phyloP scores from a whole-genome alignment of 2,113 vertebrate species.

The Kryptolebias marmoratus region DNA sequence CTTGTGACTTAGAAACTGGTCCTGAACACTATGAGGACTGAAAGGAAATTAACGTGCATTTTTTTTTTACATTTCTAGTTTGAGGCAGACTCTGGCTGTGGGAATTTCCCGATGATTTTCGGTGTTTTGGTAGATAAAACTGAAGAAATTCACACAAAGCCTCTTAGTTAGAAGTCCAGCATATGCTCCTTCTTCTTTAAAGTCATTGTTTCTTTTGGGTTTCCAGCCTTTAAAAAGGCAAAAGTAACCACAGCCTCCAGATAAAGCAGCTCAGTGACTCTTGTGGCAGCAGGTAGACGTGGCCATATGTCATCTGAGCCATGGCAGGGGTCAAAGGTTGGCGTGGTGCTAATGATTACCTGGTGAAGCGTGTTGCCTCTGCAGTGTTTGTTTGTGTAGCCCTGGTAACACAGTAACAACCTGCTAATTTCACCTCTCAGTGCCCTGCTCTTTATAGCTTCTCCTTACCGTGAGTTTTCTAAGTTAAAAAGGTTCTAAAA shows the following conservation, averaged over 20 bases:
- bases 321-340: slow-evolving; percentile 57
- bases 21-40: no score
- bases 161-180: not conserved
- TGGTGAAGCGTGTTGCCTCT: slow-evolving; percentile 42
- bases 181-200: slow-evolving; percentile 1
- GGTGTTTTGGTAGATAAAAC: not conserved
- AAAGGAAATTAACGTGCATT: no score
- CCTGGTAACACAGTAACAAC: slow-evolving; percentile 39
- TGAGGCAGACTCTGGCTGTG: slow-evolving; percentile 2
- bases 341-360: slow-evolving; percentile 51
- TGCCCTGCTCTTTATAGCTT: not conserved
- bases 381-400: slow-evolving; percentile 50
- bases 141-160: not conserved
- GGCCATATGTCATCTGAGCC: slow-evolving; percentile 52
- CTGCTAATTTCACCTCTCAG: not conserved
- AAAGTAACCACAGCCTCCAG: not conserved
- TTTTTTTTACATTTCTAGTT: not conserved
- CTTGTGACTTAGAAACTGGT: no score
- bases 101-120: slow-evolving; percentile 46
- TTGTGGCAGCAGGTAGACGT: slow-evolving; percentile 63
- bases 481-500: not conserved
- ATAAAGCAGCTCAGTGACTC: slow-evolving; percentile 26
- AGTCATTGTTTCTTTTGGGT: not conserved
- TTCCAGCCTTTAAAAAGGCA: not conserved
- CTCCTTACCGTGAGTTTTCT: no score